Evolutionary conservation across 2,888 invertebrate genomes (phyloP).

Genomic region (Nectonema munidae): DNA sequence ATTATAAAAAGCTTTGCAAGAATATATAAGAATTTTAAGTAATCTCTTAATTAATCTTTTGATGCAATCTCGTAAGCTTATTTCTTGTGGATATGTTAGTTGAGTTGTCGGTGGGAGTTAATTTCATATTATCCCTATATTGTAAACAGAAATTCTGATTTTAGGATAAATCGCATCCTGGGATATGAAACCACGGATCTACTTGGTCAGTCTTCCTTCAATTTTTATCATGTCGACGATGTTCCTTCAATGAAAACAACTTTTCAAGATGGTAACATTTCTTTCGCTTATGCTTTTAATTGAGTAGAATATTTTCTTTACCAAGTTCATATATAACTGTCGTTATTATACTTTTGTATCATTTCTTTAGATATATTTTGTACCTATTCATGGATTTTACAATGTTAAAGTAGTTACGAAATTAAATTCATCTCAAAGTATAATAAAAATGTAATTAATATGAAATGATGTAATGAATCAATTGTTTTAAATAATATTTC

Average conservation of each 20-base stretch:
- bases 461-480: no score
- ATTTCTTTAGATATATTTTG: no score
- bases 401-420: no score
- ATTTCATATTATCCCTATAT: background rate
- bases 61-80: background rate
- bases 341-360: no score
- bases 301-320: background rate
- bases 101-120: background rate
- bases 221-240: slow-evolving; percentile 86
- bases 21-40: no score
- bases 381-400: no score
- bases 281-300: background rate
- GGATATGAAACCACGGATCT: slow-evolving; percentile 75
- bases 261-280: slow-evolving; percentile 50
- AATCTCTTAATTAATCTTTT: slow-evolving; percentile 1
- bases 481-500: no score
- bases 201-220: slow-evolving; percentile 72
- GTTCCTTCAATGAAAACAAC: slow-evolving; percentile 83
- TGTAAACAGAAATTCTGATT: slow-evolving; percentile 14
- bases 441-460: no score
- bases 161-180: slow-evolving; percentile 46
- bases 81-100: background rate
- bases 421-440: no score
- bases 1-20: no score
- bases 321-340: no score